These are phyloP conservation scores for Dinocampus coccinellae DNA, from an alignment of 2,888 invertebrate genomes.

Conservation along the genomic window DNA sequence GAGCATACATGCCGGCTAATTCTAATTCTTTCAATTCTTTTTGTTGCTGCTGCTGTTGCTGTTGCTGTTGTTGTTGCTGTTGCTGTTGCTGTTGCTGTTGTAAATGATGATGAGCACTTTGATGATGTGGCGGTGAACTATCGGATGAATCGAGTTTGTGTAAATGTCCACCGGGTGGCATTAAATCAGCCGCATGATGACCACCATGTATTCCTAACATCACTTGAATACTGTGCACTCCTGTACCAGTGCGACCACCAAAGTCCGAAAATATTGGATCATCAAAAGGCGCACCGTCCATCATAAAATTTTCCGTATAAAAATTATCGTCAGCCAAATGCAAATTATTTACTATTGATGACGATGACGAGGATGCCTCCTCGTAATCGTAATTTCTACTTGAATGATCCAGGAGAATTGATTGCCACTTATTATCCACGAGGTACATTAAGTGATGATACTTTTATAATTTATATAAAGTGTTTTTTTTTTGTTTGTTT, in stretches of 20 bases:
- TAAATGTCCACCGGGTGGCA: constrained; percentile 62
- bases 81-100: constrained; percentile 65
- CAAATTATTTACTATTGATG: not conserved
- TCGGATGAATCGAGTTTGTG: constrained; percentile 70
- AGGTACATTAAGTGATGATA: constrained; percentile 24
- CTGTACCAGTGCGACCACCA: constrained; percentile 72
- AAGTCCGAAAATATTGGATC: constrained; percentile 87
- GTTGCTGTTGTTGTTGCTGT: constrained; percentile 66
- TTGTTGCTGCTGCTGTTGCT: constrained; percentile 70
- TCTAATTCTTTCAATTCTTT: constrained; percentile 67
- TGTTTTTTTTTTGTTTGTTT: not conserved
- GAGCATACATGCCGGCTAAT: constrained; percentile 64
- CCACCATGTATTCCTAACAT: constrained; percentile 76
- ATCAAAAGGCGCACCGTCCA: constrained; percentile 82
- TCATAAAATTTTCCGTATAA: constrained; percentile 61
- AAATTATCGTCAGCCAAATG: constrained; percentile 1
- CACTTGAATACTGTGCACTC: constrained; percentile 77
- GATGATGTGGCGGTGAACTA: constrained; percentile 69
- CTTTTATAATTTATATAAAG: not conserved
- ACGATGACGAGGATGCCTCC: constrained; percentile 21
- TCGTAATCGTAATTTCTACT: constrained; percentile 17
- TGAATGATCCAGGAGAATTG: constrained; percentile 27
- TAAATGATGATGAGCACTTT: constrained; percentile 62
- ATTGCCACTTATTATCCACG: constrained; percentile 33
- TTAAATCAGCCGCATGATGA: constrained; percentile 62